Percentiles rank a stretch among this genome's conserved stretches.
Conservation (phyloP, 2,797 vertebrate species). For the Loriculus beryllinus region DNA sequence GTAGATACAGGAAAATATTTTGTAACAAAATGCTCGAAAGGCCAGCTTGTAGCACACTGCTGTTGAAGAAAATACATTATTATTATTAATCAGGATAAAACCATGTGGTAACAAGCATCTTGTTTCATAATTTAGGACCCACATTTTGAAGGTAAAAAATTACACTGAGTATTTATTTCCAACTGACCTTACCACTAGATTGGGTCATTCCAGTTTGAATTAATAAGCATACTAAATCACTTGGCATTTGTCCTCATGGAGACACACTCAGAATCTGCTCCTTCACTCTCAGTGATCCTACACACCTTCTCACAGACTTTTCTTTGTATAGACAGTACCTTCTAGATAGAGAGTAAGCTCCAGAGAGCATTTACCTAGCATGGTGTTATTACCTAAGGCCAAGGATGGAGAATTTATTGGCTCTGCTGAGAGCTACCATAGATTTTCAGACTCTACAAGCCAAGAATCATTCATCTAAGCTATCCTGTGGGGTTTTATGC, state of each 20-base stretch:
- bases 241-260: neutral
- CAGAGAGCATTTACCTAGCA: neutral
- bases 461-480: constrained; percentile 13
- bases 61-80: constrained; percentile 11
- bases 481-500: neutral
- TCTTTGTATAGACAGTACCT: neutral
- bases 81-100: constrained; percentile 14
- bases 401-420: neutral
- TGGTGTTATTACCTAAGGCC: neutral
- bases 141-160: neutral
- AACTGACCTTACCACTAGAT: neutral
- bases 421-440: constrained; percentile 4
- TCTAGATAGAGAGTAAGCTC: neutral
- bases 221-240: neutral
- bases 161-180: neutral
- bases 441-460: neutral
- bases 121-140: neutral
- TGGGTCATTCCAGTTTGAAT: neutral
- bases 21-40: constrained; percentile 2
- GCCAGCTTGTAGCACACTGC: neutral
- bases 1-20: neutral
- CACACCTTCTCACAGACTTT: neutral
- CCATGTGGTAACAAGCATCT: neutral
- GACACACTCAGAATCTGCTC: neutral
- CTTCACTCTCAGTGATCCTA: neutral